A percentile compares a stretch with the other conserved stretches of the same genome.
phyloP scores from a whole-genome alignment of 2,888 invertebrate species.

The Beris morrisii region DNA sequence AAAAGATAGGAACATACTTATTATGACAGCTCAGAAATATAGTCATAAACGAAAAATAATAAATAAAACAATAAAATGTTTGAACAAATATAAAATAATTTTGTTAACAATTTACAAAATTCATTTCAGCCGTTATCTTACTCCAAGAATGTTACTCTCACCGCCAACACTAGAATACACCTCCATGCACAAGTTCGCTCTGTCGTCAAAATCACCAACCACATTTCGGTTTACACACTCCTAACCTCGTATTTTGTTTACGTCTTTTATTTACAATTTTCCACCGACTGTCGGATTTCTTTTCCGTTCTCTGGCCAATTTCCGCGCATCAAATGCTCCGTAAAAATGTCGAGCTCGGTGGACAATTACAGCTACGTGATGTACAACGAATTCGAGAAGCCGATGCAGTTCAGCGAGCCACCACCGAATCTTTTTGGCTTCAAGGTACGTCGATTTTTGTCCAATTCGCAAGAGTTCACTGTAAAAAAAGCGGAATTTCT shows the following conservation, averaged over 20 bases:
- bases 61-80: no score
- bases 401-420: not conserved
- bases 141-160: no score
- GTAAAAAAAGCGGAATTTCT: not conserved
- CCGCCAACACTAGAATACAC: not conserved
- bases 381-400: conserved; percentile 21
- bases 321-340: not conserved
- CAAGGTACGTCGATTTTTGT: conserved; percentile 1
- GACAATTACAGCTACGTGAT: conserved; percentile 17
- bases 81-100: no score
- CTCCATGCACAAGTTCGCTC: not conserved
- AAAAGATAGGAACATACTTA: no score
- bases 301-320: not conserved
- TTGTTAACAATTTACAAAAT: no score
- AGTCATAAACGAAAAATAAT: no score
- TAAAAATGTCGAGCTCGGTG: conserved; percentile 13
- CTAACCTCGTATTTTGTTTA: conserved; percentile 24
- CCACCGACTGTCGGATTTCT: not conserved
- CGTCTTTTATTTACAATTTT: conserved; percentile 19
- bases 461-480: not conserved
- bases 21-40: no score
- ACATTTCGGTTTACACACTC: conserved; percentile 1
- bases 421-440: conserved; percentile 6
- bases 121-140: no score
- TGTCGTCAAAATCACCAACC: not conserved